phyloP scores from a whole-genome alignment of 2,797 vertebrate genomes.

The Sebastes variabilis region DNA sequence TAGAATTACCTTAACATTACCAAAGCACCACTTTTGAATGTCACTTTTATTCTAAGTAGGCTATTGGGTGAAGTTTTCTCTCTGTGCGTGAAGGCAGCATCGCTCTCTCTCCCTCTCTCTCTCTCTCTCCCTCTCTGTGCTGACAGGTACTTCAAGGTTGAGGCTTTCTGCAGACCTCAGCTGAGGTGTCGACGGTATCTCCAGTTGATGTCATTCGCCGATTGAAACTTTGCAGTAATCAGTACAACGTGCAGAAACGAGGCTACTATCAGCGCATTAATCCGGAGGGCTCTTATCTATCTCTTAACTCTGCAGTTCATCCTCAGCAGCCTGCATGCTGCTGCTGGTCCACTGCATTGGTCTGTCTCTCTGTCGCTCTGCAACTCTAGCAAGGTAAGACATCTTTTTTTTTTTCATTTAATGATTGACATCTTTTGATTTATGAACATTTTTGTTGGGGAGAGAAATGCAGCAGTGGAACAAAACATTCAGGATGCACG shows the following conservation, averaged over 20 bases:
- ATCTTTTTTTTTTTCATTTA: neutral
- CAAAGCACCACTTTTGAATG: neutral
- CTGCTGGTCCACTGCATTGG: neutral
- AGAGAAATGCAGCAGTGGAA: neutral
- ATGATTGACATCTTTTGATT: neutral
- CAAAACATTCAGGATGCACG: neutral
- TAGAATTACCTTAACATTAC: neutral
- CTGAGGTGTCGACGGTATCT: conserved; percentile 18
- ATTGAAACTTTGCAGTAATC: neutral
- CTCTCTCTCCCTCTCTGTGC: neutral
- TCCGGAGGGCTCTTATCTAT: neutral
- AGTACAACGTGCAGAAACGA: neutral
- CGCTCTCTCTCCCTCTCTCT: neutral
- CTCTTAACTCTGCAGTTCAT: neutral
- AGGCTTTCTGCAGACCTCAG: conserved; percentile 10
- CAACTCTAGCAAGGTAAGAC: conserved; percentile 45
- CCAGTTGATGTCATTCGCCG: neutral
- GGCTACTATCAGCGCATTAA: neutral
- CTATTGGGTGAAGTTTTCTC: neutral
- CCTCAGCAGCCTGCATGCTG: conserved; percentile 22
- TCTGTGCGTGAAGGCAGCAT: neutral
- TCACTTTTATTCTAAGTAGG: too few species aligned
- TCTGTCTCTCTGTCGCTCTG: neutral
- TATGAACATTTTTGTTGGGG: neutral
- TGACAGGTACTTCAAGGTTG: conserved; percentile 35